A percentile compares a stretch with the other conserved stretches of the same genome.
phyloP scores from a whole-genome alignment of 2,888 invertebrate genomes.

The Exephanes ischioxanthus region DNA sequence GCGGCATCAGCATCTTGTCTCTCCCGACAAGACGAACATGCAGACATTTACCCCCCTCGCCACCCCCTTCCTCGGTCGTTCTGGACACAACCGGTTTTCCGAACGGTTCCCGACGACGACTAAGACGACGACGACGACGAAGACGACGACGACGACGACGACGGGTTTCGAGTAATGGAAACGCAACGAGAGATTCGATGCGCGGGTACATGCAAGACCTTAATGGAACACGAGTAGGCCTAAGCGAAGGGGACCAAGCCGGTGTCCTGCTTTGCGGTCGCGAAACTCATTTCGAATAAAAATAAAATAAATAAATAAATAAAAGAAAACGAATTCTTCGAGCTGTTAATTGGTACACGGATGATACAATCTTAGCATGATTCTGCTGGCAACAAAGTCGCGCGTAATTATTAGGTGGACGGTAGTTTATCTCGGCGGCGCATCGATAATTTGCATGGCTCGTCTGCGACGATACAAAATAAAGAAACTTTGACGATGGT shows the following conservation, averaged over 20 bases:
- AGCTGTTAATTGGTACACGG: neutral
- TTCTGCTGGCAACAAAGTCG: constrained; percentile 18
- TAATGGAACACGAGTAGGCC: constrained; percentile 29
- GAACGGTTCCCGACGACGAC: constrained; percentile 36
- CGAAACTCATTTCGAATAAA: constrained; percentile 15
- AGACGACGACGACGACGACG: constrained; percentile 19
- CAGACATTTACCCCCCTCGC: constrained; percentile 24
- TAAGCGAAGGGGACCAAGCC: neutral
- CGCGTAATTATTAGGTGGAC: constrained; percentile 16
- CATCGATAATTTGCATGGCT: constrained; percentile 10
- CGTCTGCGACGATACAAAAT: neutral
- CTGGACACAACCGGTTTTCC: constrained; percentile 64
- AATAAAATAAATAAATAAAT: constrained; percentile 9
- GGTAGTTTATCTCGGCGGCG: neutral
- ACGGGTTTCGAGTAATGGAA: constrained; percentile 59
- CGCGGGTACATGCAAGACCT: constrained; percentile 28
- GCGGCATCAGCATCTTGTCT: constrained; percentile 44
- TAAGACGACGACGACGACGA: neutral
- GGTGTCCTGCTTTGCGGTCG: constrained; percentile 31
- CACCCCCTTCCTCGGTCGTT: constrained; percentile 6
- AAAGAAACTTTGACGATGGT: constrained; percentile 1
- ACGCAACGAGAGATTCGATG: constrained; percentile 40
- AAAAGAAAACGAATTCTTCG: neutral
- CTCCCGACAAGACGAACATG: constrained; percentile 24
- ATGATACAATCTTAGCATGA: constrained; percentile 5